Evolutionary conservation across 2,113 vertebrate species (phyloP), one percentile per base, ranked within the genome.

Genomic region (Platysternon megacephalum): DNA sequence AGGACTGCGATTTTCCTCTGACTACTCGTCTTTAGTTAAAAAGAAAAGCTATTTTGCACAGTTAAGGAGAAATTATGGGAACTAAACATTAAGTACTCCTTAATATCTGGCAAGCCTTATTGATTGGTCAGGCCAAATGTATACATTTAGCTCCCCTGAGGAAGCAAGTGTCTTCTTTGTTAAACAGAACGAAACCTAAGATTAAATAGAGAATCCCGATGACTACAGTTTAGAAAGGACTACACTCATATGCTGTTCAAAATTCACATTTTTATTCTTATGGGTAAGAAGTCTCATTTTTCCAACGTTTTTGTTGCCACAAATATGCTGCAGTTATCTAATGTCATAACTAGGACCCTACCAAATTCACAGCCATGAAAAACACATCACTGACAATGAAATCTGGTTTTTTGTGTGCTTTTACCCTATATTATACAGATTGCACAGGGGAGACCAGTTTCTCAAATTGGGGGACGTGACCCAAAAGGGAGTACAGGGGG

Each of bases 261-360:
- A 21, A 74, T 42, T 74, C 68, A 35, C 5, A 1, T 28, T 79
- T 0, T 0, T 51, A 4, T 42, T 79, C 0, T 0, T 51, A 4
- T n/a, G 51, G 81, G n/a, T 32, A 3, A 0, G 0, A 4, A 24
- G 26, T 84, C 79, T 80, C 61, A 49, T 13, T 42, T 84, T 49
- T 42, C 61, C 42, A 5, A 19, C n/a, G 51, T 10, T 44, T 79
- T 26, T 46, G 39, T 22, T 44, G 72, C 5, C 53, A 56, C 76
- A 24, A 39, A 16, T 1, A 3, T 7, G 26, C 74, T 14, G 84
- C 5, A 49, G 48, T 78, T 76, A 53, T 21, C 76, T 2, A n/a
- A 0, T 24, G 53, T 24, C 76, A 48, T 26, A 1, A 53, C 52
- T 53, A 22, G 52, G 52, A 8, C 52, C 52, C 19, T 53, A 53